Evolutionary conservation across 2,113 vertebrate species (phyloP), one percentile per base, ranked within the genome.

Genomic region (Galeopterus variegatus): DNA sequence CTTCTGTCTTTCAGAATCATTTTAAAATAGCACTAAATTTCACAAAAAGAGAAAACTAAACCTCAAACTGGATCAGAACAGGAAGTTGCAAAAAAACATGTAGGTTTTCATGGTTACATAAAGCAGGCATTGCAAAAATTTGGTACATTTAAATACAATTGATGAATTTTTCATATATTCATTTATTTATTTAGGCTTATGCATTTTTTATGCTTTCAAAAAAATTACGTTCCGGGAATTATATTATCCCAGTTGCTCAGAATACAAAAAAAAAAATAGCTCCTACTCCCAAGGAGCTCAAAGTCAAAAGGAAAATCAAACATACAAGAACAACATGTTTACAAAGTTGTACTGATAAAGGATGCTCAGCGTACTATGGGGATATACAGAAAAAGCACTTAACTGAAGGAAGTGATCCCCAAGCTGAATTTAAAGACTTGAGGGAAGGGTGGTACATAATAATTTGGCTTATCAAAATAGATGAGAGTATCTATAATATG

Each of bases 11-110:
- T 95, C 69, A 94, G 77, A 96, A 94, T 92, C 45, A 33, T 82
- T 93, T 96, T 80, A 76, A 96, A 96, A 89, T 21, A 86, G 67
- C 58, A 94, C 48, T 58, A 83, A 94, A 64, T 94, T 88, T 96
- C 86, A 86, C n/a, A 89, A 96, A 97, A 91, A 93, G 70, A 69
- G 62, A 97, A 96, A 97, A 41, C 52, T 70, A 93, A 89, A 73
- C 87, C 60, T 94, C 58, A 96, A 95, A 96, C 62, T 64, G 18
- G 65, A 95, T 95, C 23, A 67, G 88, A 95, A 92, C 31, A 95
- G 91, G 88, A 96, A 95, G 73, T 90, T 95, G 80, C 90, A 95
- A 84, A 94, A 41, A 73, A 88, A 52, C 6, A 67, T 1, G 2
- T 26, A 92, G 14, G 48, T 86, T 73, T 67, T 85, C 69, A 58